Percentiles rank a stretch among this genome's conserved stretches.
Evolutionary conservation across 2,888 invertebrate genomes (phyloP).

Genomic region (Escarpia spicata): DNA sequence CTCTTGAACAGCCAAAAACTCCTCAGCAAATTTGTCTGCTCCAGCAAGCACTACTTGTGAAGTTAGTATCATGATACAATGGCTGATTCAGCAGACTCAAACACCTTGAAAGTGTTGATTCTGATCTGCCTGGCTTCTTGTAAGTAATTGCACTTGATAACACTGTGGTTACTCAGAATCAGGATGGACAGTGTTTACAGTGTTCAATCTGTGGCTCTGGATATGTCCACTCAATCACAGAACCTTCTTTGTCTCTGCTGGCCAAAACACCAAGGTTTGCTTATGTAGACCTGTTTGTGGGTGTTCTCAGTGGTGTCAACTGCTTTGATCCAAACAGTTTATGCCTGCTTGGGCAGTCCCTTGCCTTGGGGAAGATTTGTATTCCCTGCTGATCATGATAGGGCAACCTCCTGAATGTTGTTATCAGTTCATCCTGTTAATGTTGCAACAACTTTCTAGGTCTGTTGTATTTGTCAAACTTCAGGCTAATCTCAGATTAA

Average conservation of each 20-base stretch:
- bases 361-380: background rate
- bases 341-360: background rate
- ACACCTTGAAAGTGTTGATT: background rate
- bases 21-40: background rate
- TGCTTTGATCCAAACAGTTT: constrained; percentile 8
- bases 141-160: constrained; percentile 6
- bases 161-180: background rate
- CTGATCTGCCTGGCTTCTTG: background rate
- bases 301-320: background rate
- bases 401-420: background rate
- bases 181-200: background rate
- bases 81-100: background rate
- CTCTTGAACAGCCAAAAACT: background rate
- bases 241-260: background rate
- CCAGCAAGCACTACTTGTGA: background rate
- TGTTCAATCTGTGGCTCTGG: background rate
- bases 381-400: background rate
- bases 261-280: background rate
- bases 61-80: background rate
- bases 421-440: background rate
- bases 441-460: background rate
- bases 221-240: background rate
- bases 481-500: background rate
- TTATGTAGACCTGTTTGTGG: background rate
- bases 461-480: background rate